phyloP scores from a whole-genome alignment of 1,140 invertebrate genomes.

The Drosophila carrolli region DNA sequence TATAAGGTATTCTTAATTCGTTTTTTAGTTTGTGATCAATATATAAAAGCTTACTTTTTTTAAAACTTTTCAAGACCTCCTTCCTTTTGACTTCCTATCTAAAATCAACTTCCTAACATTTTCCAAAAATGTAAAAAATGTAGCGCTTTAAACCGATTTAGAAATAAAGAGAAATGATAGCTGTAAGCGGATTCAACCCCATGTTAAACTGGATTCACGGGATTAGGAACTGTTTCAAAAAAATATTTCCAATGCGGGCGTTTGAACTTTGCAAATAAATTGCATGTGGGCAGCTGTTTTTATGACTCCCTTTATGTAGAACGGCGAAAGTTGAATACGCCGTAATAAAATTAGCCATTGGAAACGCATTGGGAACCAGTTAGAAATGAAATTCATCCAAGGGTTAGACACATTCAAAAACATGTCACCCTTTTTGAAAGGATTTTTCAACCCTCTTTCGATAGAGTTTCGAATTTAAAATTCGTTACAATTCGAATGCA shows the following conservation, averaged over 20 bases:
- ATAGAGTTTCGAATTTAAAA: slow-evolving; percentile 49
- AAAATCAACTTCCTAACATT: slow-evolving; percentile 5
- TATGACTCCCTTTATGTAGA: slow-evolving; percentile 63
- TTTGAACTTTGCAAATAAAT: slow-evolving; percentile 42
- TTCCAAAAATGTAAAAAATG: slow-evolving; percentile 25
- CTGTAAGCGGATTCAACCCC: slow-evolving; percentile 62
- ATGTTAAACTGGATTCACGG: slow-evolving; percentile 26
- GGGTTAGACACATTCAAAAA: slow-evolving; percentile 52
- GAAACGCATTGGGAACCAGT: slow-evolving; percentile 35
- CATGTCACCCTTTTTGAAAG: slow-evolving; percentile 27
- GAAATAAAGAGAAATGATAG: slow-evolving; percentile 41
- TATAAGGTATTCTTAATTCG: background rate
- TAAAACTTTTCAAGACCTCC: background rate
- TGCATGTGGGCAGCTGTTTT: slow-evolving; percentile 78
- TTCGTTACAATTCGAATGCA: slow-evolving; percentile 75
- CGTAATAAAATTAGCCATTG: slow-evolving; percentile 74
- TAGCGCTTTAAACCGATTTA: slow-evolving; percentile 48
- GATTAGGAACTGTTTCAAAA: slow-evolving; percentile 50
- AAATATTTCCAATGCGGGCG: slow-evolving; percentile 53
- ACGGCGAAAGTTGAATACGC: slow-evolving; percentile 41
- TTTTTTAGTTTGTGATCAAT: background rate
- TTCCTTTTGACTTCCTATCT: background rate
- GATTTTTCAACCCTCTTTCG: slow-evolving; percentile 49
- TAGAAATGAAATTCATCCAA: slow-evolving; percentile 43
- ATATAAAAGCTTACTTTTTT: background rate